Conservation (phyloP, 2,797 vertebrate species). For the Malacoctenus gilli region DNA sequence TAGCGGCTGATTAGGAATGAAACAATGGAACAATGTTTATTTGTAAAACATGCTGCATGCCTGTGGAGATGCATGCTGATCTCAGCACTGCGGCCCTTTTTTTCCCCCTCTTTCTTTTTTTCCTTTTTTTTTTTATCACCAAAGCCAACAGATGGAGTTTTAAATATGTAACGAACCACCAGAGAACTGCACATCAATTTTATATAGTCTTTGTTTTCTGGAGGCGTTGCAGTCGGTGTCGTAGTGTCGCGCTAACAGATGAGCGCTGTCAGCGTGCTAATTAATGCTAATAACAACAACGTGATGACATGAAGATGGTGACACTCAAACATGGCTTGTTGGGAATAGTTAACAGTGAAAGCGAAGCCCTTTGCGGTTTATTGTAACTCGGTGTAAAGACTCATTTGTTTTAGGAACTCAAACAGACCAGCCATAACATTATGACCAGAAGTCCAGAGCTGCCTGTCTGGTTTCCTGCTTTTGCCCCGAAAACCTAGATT, state of each 20-base stretch:
- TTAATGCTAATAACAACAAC: neutral
- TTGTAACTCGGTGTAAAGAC: too few species aligned
- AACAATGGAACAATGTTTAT: slow-evolving; percentile 34
- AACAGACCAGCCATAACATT: too few species aligned
- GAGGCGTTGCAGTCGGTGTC: neutral
- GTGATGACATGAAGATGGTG: neutral
- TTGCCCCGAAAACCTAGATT: too few species aligned
- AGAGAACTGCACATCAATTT: slow-evolving; percentile 37
- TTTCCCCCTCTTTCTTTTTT: too few species aligned
- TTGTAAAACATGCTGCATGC: slow-evolving; percentile 31
- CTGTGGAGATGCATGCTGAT: slow-evolving; percentile 14
- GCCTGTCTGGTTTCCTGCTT: too few species aligned
- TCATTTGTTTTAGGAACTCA: too few species aligned
- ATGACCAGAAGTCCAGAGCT: too few species aligned
- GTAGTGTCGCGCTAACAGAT: slow-evolving; percentile 5
- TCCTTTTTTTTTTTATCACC: neutral
- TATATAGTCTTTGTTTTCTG: slow-evolving; percentile 35
- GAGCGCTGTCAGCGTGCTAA: neutral
- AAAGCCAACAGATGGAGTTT: slow-evolving; percentile 44
- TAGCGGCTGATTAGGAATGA: slow-evolving; percentile 28
- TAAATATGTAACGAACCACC: slow-evolving; percentile 44
- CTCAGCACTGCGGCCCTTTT: slow-evolving; percentile 26
- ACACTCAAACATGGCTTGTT: neutral
- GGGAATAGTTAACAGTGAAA: too few species aligned
- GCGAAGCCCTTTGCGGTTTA: too few species aligned